phyloP scores from a whole-genome alignment of 2,888 invertebrate species.

The Scaptomyza polygonia region DNA sequence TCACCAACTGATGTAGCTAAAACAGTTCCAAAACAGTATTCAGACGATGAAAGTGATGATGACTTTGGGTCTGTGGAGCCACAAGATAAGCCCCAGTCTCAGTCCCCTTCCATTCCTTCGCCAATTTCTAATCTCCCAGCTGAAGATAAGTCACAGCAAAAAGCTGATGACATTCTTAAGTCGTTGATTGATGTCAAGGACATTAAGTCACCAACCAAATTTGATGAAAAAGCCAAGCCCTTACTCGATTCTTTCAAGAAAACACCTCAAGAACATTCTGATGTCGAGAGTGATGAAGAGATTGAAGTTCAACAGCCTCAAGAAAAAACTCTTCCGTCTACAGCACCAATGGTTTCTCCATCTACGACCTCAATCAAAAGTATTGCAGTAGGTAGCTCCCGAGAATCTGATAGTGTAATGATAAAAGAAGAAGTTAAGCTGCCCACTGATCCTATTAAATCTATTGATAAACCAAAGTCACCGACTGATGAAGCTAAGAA shows the following conservation, averaged over 20 bases:
- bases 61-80: background rate
- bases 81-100: background rate
- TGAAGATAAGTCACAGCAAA: background rate
- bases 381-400: background rate
- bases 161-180: background rate
- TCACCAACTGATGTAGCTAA: background rate
- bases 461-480: background rate
- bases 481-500: background rate
- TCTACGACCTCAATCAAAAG: background rate
- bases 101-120: background rate
- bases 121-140: too few species aligned
- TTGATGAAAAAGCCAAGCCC: background rate
- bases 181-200: background rate
- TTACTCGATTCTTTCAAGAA: background rate
- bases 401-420: background rate
- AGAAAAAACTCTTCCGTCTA: background rate
- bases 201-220: constrained; percentile 9
- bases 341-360: background rate
- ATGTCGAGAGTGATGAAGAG: background rate
- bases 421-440: background rate
- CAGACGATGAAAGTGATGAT: background rate
- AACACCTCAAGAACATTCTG: background rate
- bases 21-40: background rate
- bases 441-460: background rate
- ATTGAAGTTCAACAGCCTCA: background rate